These are phyloP conservation scores for Uropsilus gracilis DNA, from an alignment of 2,113 vertebrate species.

Conservation along the genomic window DNA sequence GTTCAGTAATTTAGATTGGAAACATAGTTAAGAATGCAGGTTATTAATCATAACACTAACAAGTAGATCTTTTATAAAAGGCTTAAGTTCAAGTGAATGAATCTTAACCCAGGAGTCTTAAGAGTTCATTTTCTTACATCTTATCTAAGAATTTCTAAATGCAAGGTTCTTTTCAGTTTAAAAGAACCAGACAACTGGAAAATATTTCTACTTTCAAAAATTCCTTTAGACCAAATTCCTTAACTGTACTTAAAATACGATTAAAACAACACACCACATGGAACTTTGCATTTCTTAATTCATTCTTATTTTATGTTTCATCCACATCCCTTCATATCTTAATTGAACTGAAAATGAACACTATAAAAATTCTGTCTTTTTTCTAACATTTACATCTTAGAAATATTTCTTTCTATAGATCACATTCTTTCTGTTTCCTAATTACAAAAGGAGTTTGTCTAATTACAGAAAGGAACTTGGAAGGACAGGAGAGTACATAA, in stretches of 20 bases:
- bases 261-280: not conserved
- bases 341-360: not conserved
- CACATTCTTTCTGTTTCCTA: not conserved
- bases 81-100: not conserved
- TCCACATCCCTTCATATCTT: not conserved
- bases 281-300: not conserved
- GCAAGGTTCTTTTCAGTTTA: not conserved
- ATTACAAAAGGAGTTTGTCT: not conserved
- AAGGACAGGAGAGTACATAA: not conserved
- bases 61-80: conserved; percentile 10
- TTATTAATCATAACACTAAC: not conserved
- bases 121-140: not conserved
- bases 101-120: not conserved
- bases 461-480: not conserved
- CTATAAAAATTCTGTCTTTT: not conserved
- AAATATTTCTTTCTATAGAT: not conserved
- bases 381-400: not conserved
- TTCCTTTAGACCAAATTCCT: not conserved
- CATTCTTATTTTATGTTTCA: not conserved
- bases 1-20: conserved; percentile 2
- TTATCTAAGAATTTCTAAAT: conserved; percentile 9
- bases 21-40: not conserved
- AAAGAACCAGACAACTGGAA: not conserved
- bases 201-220: conserved; percentile 11
- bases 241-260: not conserved